Percentiles rank a stretch among this genome's conserved stretches.
Evolutionary conservation across 2,113 vertebrate genomes (phyloP).

Genomic region (Ploceus nigricollis): DNA sequence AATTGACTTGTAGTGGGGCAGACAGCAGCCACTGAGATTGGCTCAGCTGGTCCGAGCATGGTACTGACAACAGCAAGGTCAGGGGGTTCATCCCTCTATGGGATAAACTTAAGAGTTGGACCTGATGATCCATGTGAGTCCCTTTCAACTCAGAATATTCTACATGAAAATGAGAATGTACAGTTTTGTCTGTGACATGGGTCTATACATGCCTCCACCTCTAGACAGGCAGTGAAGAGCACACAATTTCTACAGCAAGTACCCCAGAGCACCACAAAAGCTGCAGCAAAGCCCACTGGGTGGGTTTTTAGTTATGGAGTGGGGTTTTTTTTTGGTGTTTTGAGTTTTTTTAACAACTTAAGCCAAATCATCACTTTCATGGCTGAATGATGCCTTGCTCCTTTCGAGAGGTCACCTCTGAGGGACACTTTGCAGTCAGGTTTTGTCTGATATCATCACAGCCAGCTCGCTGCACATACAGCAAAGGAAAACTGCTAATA

Average conservation of each 20-base stretch:
- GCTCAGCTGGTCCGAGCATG: not conserved
- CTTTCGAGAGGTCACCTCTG: not conserved
- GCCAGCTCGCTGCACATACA: not conserved
- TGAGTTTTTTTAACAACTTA: not conserved
- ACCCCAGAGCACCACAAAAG: not conserved
- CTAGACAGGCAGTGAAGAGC: not conserved
- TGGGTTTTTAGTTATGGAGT: not conserved
- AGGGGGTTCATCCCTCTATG: not conserved
- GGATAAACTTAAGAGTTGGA: not conserved
- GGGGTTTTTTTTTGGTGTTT: rapidly evolving
- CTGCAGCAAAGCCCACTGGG: not conserved
- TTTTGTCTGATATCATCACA: not conserved
- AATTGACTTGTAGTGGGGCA: not conserved
- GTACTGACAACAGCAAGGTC: not conserved
- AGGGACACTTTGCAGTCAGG: not conserved
- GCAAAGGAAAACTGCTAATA: not conserved
- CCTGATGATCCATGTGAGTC: too few species aligned
- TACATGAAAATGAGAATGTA: not conserved
- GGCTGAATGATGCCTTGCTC: not conserved
- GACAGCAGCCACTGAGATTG: not conserved
- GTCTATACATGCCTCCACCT: rapidly evolving
- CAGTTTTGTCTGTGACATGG: rapidly evolving
- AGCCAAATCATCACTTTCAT: not conserved
- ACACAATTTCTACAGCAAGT: not conserved
- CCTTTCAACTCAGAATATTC: not conserved